Base-by-base conservation (phyloP, 1,140 invertebrate species). In the Reticulitermes speratus region DNA sequence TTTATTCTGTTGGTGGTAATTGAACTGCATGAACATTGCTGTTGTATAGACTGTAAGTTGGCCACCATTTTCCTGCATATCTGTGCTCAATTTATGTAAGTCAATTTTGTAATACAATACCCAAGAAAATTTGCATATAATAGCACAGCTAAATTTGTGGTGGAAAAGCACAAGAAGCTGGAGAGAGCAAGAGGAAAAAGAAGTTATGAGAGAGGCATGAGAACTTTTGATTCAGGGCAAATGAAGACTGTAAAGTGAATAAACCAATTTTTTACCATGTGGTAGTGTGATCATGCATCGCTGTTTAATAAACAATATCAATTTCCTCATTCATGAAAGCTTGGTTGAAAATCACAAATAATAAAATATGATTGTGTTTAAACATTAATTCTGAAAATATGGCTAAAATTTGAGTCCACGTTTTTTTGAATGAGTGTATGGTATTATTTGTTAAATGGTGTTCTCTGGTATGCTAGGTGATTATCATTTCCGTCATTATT, bases 361-460 rank as follows among this genome's bases (percentile, higher is more conserved):
- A 12, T 9, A 48, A 12, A 12, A 48, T 48, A 48, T 16, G 16
- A 48, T 48, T 55, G 14, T 6, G 19, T 55, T 55, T 55, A 55
- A 55, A 21, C 19, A 16, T 12, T 55, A 55, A 55, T 55, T 21
- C 19, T 55, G 52, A 21, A 55, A 21, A 55, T 55, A 55, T 55
- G 52, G 52, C 52, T 16, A 55, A 0, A 55, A 55, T 55, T 55
- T 75, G 25, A 8, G 7, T 16, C 52, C 65, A 75, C 12, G 1
- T n/a, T 25, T 75, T 59, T 75, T 75, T 8, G 9, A 75, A 75
- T n/a, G 65, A 75, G 65, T 75, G n/a, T 14, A 30, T 75, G 65
- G 65, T 75, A 75, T 75, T 75, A 75, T 30, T 75, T 75, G n/a
- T 75, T 30, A 75, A 75, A 75, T 75, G n/a, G n/a, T 75, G 65